Evolutionary conservation across 37 sponge, comb jelly and placozoan genomes (phyloP).

Genomic region (Cliona cf. orientalis): DNA sequence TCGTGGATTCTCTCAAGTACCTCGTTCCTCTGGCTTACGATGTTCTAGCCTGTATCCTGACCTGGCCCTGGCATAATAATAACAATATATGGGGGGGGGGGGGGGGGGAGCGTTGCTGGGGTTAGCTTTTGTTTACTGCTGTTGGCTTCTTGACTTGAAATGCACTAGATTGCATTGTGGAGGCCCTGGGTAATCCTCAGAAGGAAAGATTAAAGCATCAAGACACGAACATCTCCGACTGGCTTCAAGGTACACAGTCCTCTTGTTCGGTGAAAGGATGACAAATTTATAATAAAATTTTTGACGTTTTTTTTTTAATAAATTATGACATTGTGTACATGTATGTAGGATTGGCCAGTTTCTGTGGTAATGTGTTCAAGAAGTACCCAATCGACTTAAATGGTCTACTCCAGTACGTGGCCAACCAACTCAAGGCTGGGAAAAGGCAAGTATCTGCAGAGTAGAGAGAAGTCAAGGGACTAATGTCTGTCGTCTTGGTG

Average conservation of each 20-base stretch:
- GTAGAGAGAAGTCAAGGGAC: neutral
- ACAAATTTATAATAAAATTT: neutral
- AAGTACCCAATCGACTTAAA: constrained; percentile 92
- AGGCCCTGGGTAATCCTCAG: constrained; percentile 92
- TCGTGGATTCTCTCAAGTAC: constrained; percentile 96
- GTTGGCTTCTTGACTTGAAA: neutral
- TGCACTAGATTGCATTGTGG: constrained; percentile 88
- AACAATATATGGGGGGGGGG: neutral
- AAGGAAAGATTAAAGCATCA: constrained; percentile 94
- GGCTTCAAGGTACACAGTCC: constrained; percentile 81
- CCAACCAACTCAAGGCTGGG: constrained; percentile 97
- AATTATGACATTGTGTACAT: neutral
- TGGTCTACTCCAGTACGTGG: constrained; percentile 94
- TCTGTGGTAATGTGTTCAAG: constrained; percentile 92
- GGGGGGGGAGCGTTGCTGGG: no score
- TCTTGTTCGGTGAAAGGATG: neutral
- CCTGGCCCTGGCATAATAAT: neutral
- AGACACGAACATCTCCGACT: constrained; percentile 94
- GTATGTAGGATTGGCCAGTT: constrained; percentile 85
- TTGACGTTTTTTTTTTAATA: neutral
- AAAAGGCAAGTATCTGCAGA: constrained; percentile 72
- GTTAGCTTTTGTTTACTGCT: no score
- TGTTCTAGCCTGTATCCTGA: constrained; percentile 87
- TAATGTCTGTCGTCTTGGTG: neutral
- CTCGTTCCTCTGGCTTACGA: constrained; percentile 90